phyloP scores from a whole-genome alignment of 2,888 invertebrate genomes.

The Antitype chi region DNA sequence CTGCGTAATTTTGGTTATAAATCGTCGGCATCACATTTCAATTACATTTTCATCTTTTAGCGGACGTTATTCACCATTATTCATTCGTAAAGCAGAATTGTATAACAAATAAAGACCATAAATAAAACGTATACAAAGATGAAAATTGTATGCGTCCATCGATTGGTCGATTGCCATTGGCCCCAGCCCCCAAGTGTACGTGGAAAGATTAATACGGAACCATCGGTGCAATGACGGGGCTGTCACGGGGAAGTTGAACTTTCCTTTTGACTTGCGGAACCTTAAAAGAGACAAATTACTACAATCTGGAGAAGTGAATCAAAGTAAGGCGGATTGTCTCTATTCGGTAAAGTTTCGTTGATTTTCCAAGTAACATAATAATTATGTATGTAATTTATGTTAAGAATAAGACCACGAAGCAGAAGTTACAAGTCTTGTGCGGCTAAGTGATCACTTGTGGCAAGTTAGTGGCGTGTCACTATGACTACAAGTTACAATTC shows the following conservation, averaged over 20 bases:
- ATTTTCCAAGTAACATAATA: conserved; percentile 43
- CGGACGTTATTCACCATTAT: conserved; percentile 42
- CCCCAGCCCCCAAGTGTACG: conserved; percentile 47
- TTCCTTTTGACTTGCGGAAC: conserved; percentile 52
- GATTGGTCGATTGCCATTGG: conserved; percentile 43
- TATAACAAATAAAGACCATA: conserved; percentile 58
- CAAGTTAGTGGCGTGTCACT: conserved; percentile 29
- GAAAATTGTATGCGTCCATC: conserved; percentile 42
- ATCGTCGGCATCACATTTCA: conserved; percentile 53
- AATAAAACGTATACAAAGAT: conserved; percentile 57
- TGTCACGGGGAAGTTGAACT: conserved; percentile 56
- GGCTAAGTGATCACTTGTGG: conserved; percentile 55
- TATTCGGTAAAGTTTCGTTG: conserved; percentile 38
- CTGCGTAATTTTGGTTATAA: conserved; percentile 50
- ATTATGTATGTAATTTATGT: conserved; percentile 35
- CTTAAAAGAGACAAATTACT: conserved; percentile 61
- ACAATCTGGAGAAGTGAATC: conserved; percentile 59
- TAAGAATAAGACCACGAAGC: conserved; percentile 14
- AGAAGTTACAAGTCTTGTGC: conserved; percentile 27
- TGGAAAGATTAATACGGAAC: conserved; percentile 61
- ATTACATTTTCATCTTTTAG: conserved; percentile 58
- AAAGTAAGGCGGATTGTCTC: conserved; percentile 36
- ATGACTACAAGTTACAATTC: conserved; percentile 4
- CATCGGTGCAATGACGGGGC: conserved; percentile 51
- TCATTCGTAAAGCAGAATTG: conserved; percentile 51